Conservation (phyloP, 2,797 vertebrate species). For the Propithecus perrieri region DNA sequence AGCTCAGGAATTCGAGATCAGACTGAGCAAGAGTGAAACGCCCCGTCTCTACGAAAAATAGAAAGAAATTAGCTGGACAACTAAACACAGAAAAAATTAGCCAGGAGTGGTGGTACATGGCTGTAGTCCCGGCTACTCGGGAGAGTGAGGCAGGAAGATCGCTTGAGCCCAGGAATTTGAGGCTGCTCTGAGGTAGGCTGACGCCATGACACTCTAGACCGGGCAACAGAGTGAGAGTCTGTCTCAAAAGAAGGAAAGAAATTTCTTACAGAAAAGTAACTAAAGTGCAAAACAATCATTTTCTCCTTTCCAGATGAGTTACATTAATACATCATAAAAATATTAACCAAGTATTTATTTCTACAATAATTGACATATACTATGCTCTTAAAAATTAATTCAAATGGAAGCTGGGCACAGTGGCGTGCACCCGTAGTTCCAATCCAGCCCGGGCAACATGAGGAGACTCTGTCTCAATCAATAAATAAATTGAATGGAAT, state of each 20-base stretch:
- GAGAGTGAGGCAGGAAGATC: too few species aligned
- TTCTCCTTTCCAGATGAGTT: neutral
- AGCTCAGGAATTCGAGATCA: too few species aligned
- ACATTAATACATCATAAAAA: neutral
- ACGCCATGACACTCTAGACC: too few species aligned
- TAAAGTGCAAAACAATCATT: neutral
- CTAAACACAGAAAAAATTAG: too few species aligned
- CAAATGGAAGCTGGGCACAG: neutral
- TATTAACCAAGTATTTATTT: neutral
- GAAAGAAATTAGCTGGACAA: too few species aligned
- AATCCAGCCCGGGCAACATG: neutral
- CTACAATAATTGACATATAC: neutral
- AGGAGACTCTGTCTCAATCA: neutral
- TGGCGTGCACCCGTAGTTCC: neutral
- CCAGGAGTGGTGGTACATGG: too few species aligned
- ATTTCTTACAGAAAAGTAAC: conserved; percentile 2
- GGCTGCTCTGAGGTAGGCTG: too few species aligned
- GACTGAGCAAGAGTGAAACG: too few species aligned
- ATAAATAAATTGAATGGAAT: neutral
- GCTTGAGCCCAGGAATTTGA: too few species aligned
- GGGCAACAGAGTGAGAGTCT: too few species aligned
- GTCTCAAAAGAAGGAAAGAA: neutral
- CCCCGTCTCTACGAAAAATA: too few species aligned
- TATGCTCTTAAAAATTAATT: neutral
- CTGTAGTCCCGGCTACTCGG: too few species aligned